Base-by-base conservation (phyloP, 1,140 invertebrate genomes). In the Elysia chlorotica region DNA sequence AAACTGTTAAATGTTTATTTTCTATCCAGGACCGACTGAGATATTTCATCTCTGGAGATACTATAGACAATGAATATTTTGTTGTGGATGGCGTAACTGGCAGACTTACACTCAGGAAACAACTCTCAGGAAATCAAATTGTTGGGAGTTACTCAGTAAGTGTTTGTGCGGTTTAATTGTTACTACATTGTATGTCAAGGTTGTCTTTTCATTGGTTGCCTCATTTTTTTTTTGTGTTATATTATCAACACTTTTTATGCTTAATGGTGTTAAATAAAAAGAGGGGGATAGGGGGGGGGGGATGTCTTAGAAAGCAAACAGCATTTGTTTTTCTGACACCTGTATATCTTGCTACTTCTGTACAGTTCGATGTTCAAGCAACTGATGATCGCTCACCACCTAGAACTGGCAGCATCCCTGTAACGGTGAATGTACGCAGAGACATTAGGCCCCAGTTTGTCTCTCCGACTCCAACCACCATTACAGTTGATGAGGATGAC, bases 1-100 rank as follows among this genome's bases (percentile, higher is more conserved):
- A n/a, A n/a, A n/a, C 10, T 63, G 3, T 63, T 5, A 23, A 14
- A 14, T 30, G 23, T 66, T 66, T 41, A 38, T 33, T 41, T 21
- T 62, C 5, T 63, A 19, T 31, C 2, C 19, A 71, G 69, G 69
- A 71, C 31, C 31, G 2, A 10, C 2, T 63, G 5, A 10, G 57
- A 14, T 71, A 71, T 28, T 71, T 48, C 69, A 19, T 71, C 28
- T 25, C 36, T 63, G 30, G 23, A 25, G 59, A 63, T 62, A 38
- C 2, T 30, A 25, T 35, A 19, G 23, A n/a, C 30, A 5, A 6
- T 1, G 48, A 31, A 23, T 33, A 5, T 36, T 71, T 71, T 71
- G 69, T 41, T 21, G 25, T 71, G 25, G 59, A 71, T 53, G 59
- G 48, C 36, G 5, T 63, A 2, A 28, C 36, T 53, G 69, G 69